Base-by-base conservation (phyloP, 37 sponge, comb jelly and placozoan species). In the Axinella damicornis region DNA sequence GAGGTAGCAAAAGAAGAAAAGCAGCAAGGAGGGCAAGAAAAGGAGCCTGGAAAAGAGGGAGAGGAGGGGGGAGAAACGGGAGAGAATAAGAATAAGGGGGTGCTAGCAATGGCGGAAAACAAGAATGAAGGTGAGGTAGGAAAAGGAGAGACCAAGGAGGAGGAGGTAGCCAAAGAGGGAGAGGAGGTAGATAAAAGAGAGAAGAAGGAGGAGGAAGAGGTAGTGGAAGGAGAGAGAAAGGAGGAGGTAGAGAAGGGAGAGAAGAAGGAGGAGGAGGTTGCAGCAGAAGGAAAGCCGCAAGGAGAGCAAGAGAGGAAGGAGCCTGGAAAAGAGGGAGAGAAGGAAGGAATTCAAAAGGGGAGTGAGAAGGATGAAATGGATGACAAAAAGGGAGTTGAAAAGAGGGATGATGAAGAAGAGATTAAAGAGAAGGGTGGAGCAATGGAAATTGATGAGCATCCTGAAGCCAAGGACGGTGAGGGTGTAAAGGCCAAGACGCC, bases 381-480 rank as follows among this genome's bases (percentile, higher is more conserved):
- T 4, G 46, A 46, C 4, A 46, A 46, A n/a, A 78, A 58, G 36
- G 61, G 61, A 62, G 28, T 37, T 11, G 79, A 54, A 20, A 54
- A 21, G 18, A 56, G 46, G 12, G n/a, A n/a, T n/a, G n/a, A n/a
- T n/a, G 61, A 78, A 32, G 57, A 78, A 6, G 15, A 62, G 18
- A 54, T 78, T 22, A 78, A 78, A 78, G 63, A 35, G 12, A 37
- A 58, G 4, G n/a, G n/a, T n/a, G n/a, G n/a, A n/a, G n/a, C n/a
- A n/a, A n/a, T n/a, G n/a, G n/a, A 79, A 36, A 79, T 35, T 31
- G 24, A 69, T 64, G 54, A 68, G 69, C 67, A 81, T 30, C 35
- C 52, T 2, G 69, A 66, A 37, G 40, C 20, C 46, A 9, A 32
- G 24, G 34, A 60, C 2, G 27, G 58, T 28, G 78, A 57, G 19